Evolutionary conservation across 1,140 invertebrate species (phyloP), one percentile per base, ranked within the genome.

Genomic region (Doryteuthis pealeii): DNA sequence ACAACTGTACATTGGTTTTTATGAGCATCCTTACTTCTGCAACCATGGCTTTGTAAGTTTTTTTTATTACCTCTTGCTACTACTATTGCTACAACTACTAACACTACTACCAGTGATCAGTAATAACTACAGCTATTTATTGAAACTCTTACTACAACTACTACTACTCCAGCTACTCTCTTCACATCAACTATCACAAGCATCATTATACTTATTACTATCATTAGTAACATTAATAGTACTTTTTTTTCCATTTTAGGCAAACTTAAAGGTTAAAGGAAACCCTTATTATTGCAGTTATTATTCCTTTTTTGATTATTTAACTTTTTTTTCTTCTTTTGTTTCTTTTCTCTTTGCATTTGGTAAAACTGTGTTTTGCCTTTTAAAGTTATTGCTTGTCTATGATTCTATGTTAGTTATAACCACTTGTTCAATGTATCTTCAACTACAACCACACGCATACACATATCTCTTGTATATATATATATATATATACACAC

Each of bases 31-130:
- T 22, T 28, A 15, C 26, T 18, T n/a, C 18, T 62, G 26, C 26
- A 22, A 62, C 54, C 26, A 62, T 62, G 54, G 54, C 54, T 62
- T 62, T 62, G 54, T 62, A 62, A 62, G 54, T 62, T 62, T 22
- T 28, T 62, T 62, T 62, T 62, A n/a, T 14, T 6, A 62, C 22
- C 26, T 62, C 26, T 62, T n/a, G 6, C 26, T 62, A 22, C 18
- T 62, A n/a, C 26, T 62, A 62, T 15, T 62, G 18, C 5, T 6
- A 62, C 26, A 22, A n/a, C 18, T 62, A 22, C 18, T 2, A n/a
- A 28, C 54, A 22, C 54, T 14, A 22, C 26, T 62, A 22, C 0
- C 22, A 62, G 18, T 62, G 5, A 62, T 28, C 6, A 28, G 10
- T 62, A 62, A 22, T 62, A 62, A 62, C 18, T 62, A 28, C 10